Evolutionary conservation across 2,797 vertebrate species (phyloP).

Genomic region (Oreochromis grahami): DNA sequence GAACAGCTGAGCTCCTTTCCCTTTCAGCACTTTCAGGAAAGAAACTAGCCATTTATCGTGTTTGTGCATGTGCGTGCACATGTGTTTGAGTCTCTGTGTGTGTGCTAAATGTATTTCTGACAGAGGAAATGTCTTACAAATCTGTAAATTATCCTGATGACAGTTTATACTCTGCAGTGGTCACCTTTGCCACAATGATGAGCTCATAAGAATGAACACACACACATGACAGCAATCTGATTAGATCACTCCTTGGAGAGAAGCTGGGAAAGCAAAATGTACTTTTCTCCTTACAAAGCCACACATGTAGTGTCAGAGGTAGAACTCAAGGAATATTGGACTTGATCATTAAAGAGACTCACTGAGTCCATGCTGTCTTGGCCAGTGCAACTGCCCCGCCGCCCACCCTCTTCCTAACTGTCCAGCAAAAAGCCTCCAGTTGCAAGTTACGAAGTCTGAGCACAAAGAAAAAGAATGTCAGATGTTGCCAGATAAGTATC

Average conservation of each 20-base stretch:
- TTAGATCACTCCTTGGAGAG: constrained; percentile 33
- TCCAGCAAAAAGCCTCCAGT: not conserved
- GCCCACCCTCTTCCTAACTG: not conserved
- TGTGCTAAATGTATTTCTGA: not conserved
- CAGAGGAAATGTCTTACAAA: constrained; percentile 30
- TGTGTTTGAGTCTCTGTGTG: not conserved
- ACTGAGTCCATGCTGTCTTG: not conserved
- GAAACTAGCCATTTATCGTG: not conserved
- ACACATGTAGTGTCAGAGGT: constrained; percentile 22
- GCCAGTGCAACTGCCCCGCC: not conserved
- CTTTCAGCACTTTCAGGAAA: not conserved
- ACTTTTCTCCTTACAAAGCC: constrained; percentile 25
- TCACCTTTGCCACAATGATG: constrained; percentile 39
- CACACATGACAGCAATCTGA: not conserved
- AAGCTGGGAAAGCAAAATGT: constrained; percentile 29
- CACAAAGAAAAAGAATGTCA: not conserved
- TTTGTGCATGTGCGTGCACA: not conserved
- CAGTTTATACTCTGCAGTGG: constrained; percentile 51
- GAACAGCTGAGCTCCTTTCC: not conserved
- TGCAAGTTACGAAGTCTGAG: not conserved
- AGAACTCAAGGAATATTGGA: constrained; percentile 21
- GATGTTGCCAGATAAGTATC: not conserved
- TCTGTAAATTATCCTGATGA: constrained; percentile 53
- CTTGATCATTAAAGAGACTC: constrained; percentile 1
- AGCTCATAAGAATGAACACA: constrained; percentile 27